Evolutionary conservation across 1,140 invertebrate species (phyloP), one percentile per base, ranked within the genome.

Genomic region (Polypedilum pembai): DNA sequence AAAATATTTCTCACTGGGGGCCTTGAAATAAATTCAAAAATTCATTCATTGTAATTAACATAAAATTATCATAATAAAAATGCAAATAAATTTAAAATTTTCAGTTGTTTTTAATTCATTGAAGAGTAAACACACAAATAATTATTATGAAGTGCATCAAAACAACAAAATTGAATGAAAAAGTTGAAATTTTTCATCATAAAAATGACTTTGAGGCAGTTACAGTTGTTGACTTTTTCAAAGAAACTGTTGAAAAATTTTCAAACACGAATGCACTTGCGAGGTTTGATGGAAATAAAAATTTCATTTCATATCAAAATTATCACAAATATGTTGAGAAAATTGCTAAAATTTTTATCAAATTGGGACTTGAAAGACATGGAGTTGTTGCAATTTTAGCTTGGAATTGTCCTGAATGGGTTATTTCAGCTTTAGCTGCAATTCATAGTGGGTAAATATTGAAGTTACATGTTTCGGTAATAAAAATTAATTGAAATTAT

Each of bases 361-460:
- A 94, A 80, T 83, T 96, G 72, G 94, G 94, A 5, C 83, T 98
- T 56, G 87, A 95, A 81, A 84, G 88, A 75, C 87, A 88, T 79
- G 88, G 94, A 81, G 90, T 89, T 10, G 94, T 97, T 33, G 90
- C 92, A 76, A 94, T 98, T 78, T 80, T 97, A 63, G 94, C 94
- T 66, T 96, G 96, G 82, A 98, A 98, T 80, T 89, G 90, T 65
- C 92, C 93, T 63, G 89, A 96, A 84, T 98, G 95, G 94, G 93
- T 94, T 78, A 87, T 95, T 76, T 86, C 93, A 0, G 89, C 94
- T 80, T 82, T 97, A 73, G 94, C 87, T 3, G 90, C 93, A 15
- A 95, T 96, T 79, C 93, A 94, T 82, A 94, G 94, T 76, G 94
- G 94, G 89, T 95, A 87, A 86, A 82, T 20, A 20, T 69, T 21